Percentiles rank a stretch among this genome's conserved stretches.
Evolutionary conservation across 2,113 vertebrate species (phyloP).

Genomic region (Nansenia antarctica): DNA sequence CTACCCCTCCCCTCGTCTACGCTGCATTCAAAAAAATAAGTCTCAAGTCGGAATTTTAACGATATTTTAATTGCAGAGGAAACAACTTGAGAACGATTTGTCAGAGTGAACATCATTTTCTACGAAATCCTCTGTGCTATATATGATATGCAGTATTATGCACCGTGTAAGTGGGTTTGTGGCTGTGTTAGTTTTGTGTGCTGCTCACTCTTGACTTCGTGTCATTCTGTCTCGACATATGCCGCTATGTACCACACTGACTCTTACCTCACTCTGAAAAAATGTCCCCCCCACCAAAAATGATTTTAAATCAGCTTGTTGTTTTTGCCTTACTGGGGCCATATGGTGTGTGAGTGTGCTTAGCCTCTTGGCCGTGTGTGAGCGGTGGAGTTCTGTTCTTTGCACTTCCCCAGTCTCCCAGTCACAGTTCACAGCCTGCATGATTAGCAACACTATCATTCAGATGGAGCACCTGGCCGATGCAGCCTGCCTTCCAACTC

Average conservation of each 20-base stretch:
- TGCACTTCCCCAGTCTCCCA: slow-evolving; percentile 27
- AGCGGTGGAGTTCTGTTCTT: slow-evolving; percentile 36
- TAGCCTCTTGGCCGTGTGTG: slow-evolving; percentile 23
- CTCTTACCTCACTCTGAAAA: background rate
- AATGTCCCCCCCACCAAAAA: background rate
- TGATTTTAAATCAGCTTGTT: background rate
- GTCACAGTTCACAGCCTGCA: slow-evolving; percentile 19
- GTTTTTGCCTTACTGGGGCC: slow-evolving; percentile 12
- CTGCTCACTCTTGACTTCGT: background rate
- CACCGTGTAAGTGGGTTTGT: background rate
- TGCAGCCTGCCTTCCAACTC: background rate
- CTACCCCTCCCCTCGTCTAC: no score
- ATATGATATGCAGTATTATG: background rate
- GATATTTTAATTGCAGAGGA: no score
- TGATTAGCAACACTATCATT: slow-evolving; percentile 14
- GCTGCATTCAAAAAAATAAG: no score
- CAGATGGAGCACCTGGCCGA: slow-evolving; percentile 9
- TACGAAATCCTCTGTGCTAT: background rate
- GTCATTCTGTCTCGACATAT: background rate
- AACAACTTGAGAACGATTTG: no score
- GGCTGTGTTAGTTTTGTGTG: background rate
- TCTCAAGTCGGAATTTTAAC: background rate
- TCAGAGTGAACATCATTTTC: no score
- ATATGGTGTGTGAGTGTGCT: slow-evolving; percentile 19
- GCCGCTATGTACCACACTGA: background rate